A percentile compares a stretch with the other conserved stretches of the same genome.
These are phyloP conservation scores for Mystacornis crossleyi DNA, from an alignment of 2,113 vertebrate genomes.

Conservation along the genomic window DNA sequence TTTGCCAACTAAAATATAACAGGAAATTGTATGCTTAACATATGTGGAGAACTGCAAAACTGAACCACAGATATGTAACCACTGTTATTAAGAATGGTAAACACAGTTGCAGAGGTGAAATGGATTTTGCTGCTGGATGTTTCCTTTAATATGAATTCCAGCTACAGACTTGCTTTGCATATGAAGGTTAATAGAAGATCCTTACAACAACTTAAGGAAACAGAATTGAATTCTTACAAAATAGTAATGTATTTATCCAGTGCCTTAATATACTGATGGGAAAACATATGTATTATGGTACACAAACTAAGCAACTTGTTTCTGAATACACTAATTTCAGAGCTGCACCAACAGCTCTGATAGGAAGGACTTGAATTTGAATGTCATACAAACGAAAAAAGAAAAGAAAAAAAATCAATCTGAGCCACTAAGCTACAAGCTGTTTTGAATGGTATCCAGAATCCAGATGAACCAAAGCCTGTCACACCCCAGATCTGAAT, in stretches of 20 bases:
- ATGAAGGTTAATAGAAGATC: neutral
- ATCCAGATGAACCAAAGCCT: neutral
- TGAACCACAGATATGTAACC: neutral
- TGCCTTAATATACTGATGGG: neutral
- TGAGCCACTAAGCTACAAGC: neutral
- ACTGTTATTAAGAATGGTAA: neutral
- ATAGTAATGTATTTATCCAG: neutral
- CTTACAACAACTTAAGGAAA: neutral
- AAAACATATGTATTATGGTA: neutral
- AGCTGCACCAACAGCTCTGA: neutral
- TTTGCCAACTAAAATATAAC: slow-evolving; percentile 26
- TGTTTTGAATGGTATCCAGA: neutral
- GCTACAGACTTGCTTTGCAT: neutral
- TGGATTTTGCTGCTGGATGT: neutral
- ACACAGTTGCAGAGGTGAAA: neutral
- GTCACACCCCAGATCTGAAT: neutral
- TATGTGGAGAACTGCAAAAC: slow-evolving; percentile 16
- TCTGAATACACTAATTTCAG: neutral
- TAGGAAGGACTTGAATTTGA: neutral
- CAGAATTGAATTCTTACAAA: neutral
- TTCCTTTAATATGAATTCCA: slow-evolving; percentile 43
- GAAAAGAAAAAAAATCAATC: neutral
- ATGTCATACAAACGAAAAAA: neutral
- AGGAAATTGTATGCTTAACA: slow-evolving; percentile 49
- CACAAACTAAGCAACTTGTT: neutral